Conservation (phyloP, 2,797 vertebrate species). For the Platalea minor region DNA sequence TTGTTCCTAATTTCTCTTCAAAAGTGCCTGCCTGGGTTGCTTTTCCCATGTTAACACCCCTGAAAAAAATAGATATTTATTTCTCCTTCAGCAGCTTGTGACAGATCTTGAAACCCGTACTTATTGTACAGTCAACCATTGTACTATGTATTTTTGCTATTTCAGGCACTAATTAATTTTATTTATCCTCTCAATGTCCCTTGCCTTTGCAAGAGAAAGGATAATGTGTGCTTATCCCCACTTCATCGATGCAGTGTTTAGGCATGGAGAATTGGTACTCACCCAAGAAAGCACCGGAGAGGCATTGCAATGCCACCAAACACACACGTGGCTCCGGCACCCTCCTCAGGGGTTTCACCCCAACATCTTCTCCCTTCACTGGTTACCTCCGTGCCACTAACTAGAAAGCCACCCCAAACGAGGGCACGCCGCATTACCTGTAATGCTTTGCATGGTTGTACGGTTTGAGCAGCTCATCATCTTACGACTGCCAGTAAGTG, state of each 20-base stretch:
- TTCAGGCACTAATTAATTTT: not conserved
- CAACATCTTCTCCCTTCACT: not conserved
- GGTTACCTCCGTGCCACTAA: rapidly evolving
- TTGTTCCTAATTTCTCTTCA: conserved; percentile 51
- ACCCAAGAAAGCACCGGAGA: not conserved
- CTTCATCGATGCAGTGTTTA: rapidly evolving
- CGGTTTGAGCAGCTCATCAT: conserved; percentile 11
- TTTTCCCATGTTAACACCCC: not conserved
- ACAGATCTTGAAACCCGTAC: not conserved
- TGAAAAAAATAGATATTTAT: not conserved
- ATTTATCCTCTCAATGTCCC: not conserved
- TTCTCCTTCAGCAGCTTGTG: not conserved
- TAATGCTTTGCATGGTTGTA: not conserved
- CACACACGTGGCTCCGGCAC: rapidly evolving
- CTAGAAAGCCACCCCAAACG: not conserved
- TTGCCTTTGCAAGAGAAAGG: not conserved
- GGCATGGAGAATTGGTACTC: not conserved
- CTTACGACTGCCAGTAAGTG: not conserved
- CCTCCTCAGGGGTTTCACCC: not conserved
- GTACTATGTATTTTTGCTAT: not conserved
- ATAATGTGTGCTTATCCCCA: not conserved
- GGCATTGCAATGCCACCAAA: not conserved
- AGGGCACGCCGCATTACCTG: rapidly evolving
- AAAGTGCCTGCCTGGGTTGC: not conserved
- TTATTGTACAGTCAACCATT: not conserved